Evolutionary conservation across 2,797 vertebrate species (phyloP), one percentile per base, ranked within the genome.

Genomic region (Danio jaintianensis): DNA sequence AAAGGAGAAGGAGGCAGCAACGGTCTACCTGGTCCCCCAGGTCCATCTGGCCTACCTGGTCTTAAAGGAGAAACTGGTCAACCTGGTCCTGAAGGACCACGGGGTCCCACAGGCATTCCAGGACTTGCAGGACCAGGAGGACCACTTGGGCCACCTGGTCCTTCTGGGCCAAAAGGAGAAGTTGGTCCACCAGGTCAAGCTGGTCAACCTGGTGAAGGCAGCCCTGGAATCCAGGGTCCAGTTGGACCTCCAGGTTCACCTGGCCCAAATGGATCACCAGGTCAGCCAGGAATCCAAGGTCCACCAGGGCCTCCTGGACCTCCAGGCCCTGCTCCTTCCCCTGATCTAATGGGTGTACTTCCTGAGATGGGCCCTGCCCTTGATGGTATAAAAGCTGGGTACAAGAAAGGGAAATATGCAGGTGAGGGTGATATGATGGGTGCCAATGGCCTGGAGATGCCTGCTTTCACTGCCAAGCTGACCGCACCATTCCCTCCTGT

Each of bases 401-500:
- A 96, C 86, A 96, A 96, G 89, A 99, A 97, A 76, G 93, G 94
- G 82, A 97, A 97, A 85, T 92, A 93, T 0, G 93, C 88, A 3
- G 93, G 89, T 53, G 87, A 87, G 52, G 90, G 90, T 15, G 89
- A 94, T 61, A 79, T 90, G 13, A 90, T 94, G 88, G 91, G 93
- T 43, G 86, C 84, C 59, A 93, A 63, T 87, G 95, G 92, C 0
- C 92, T 96, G 1, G 97, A 99, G 89, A 97, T 99, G 97, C 98
- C 98, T 0, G 98, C 97, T 0, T 99, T 99, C 82, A 99, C 98
- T 0, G 98, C 97, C 0, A 89, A 96, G 89, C 88, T 94, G 52
- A 97, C 96, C 3, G 95, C 94, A 1, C 96, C 98, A 0, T 99
- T 98, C 85, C 98, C 97, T 47, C 96, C 96, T 0, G 96, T 97